Evolutionary conservation across 2,888 invertebrate species (phyloP).

Genomic region (Epinotia ramella): DNA sequence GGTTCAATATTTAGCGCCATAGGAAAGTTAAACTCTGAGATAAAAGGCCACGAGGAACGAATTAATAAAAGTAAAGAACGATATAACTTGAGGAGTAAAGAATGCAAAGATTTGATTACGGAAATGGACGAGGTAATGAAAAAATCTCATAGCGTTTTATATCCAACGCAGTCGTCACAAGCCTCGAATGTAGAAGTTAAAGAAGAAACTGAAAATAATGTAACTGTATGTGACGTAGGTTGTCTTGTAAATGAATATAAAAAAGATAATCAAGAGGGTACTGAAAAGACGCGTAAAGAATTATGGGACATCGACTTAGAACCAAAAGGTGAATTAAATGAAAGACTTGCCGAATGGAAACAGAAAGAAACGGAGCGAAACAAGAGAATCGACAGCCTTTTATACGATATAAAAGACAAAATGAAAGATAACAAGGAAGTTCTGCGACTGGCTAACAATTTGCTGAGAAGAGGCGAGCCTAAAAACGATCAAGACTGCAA

Average conservation of each 20-base stretch:
- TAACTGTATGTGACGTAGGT: not conserved
- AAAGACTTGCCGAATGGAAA: conserved; percentile 58
- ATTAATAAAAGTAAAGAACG: conserved; percentile 68
- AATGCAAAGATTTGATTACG: conserved; percentile 74
- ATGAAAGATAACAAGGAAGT: conserved; percentile 81
- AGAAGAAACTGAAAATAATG: conserved; percentile 24
- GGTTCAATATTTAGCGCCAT: conserved; percentile 75
- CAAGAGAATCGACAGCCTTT: conserved; percentile 68
- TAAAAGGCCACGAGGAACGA: conserved; percentile 71
- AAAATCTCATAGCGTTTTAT: conserved; percentile 73
- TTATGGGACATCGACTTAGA: conserved; percentile 65
- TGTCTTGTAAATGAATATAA: conserved; percentile 26
- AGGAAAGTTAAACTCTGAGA: conserved; percentile 68
- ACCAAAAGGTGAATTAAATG: conserved; percentile 56
- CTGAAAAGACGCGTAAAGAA: conserved; percentile 61
- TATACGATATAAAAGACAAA: conserved; percentile 75
- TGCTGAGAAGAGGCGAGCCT: conserved; percentile 68
- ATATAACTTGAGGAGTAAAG: conserved; percentile 70
- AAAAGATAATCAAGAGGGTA: conserved; percentile 41
- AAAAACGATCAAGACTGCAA: conserved; percentile 54
- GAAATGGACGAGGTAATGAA: conserved; percentile 75
- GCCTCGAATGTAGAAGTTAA: conserved; percentile 43
- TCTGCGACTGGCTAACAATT: conserved; percentile 69
- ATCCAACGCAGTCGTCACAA: conserved; percentile 55
- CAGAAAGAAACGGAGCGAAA: conserved; percentile 65